Base-by-base conservation (phyloP, 2,113 vertebrate genomes). In the Amphiprion percula region DNA sequence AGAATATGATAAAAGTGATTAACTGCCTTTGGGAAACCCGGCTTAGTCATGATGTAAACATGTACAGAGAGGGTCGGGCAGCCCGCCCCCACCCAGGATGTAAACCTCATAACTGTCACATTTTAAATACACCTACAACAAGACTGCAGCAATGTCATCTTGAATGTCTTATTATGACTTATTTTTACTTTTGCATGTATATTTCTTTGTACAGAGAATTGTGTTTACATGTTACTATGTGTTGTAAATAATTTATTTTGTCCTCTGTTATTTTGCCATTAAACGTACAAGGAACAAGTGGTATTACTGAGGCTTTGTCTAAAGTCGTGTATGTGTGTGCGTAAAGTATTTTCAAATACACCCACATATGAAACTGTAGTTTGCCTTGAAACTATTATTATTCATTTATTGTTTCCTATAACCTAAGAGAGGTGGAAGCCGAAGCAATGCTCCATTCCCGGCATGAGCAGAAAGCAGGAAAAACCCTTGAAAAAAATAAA, bases 181-280 rank as follows among this genome's bases (percentile, higher is more conserved):
- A 93, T 95, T 92, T 95, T 96, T 96, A 94, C 92, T 95, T 97
- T 97, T 98, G 97, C 97, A 97, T 98, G 96, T 98, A 96, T 95
- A 97, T 97, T 97, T 97, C 95, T 97, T 96, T 98, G 97, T 98
- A 98, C 96, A 98, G 96, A 95, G 88, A 93, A 95, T 79, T 95
- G 93, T 96, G 96, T 97, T 97, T 96, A 96, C 96, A 96, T 95
- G 95, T 94, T 95, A 96, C 78, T 84, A 68, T 72, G 93, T 96
- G 96, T 96, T 98, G 96, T 98, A 97, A 96, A 97, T 98, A 98
- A 96, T 96, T 96, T 94, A 85, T 96, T 98, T 97, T 96, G 95
- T 96, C 96, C 94, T 96, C 94, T 93, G 92, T 98, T 97, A 96
- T 96, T 97, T 97, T 97, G 94, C 95, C 96, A 97, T 97, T 98